phyloP scores from a whole-genome alignment of 2,888 invertebrate species.

The Scaptomyza flava region DNA sequence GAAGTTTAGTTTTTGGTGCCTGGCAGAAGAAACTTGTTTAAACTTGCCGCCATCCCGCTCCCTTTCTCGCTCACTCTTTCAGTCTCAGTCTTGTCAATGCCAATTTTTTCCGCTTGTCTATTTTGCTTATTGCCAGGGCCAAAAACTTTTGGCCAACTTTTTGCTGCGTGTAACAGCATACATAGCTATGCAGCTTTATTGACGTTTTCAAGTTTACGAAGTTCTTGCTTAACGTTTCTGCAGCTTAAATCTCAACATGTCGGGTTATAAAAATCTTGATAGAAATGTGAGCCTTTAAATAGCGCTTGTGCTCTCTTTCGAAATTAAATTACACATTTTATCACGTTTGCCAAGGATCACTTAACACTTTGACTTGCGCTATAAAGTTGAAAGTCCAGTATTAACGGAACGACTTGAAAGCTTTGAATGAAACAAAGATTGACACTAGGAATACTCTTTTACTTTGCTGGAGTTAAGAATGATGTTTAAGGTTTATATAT shows the following conservation, averaged over 20 bases:
- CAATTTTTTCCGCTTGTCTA: constrained; percentile 67
- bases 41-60: constrained; percentile 25
- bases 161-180: neutral
- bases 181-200: constrained; percentile 37
- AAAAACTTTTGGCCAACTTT: constrained; percentile 47
- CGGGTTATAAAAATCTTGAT: constrained; percentile 40
- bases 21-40: constrained; percentile 23
- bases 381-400: constrained; percentile 33
- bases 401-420: neutral
- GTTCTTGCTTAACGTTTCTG: constrained; percentile 13
- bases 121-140: constrained; percentile 60
- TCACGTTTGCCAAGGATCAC: constrained; percentile 64
- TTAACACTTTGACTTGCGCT: constrained; percentile 56
- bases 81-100: constrained; percentile 57
- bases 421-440: neutral
- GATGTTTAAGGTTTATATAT: too few relatives aligned
- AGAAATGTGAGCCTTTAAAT: constrained; percentile 36
- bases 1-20: constrained; percentile 46
- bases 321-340: constrained; percentile 75
- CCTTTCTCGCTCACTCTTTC: neutral
- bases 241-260: constrained; percentile 51
- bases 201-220: constrained; percentile 53
- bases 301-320: constrained; percentile 12
- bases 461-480: neutral
- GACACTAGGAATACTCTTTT: neutral